Evolutionary conservation across 2,888 invertebrate species (phyloP), one percentile per base, ranked within the genome.

Genomic region (Drosophila merina): DNA sequence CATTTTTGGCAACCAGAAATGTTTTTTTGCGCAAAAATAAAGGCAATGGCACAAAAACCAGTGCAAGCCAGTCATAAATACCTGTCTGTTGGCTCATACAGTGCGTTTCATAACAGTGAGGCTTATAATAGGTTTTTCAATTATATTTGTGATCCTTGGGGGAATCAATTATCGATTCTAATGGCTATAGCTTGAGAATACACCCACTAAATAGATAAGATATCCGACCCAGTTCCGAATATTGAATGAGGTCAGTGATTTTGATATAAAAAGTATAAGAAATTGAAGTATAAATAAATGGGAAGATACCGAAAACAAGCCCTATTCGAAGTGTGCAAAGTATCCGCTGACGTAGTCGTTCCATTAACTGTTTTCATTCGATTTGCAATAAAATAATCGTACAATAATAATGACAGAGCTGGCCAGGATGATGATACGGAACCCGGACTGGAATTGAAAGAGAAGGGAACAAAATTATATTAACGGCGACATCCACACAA

Each of bases 371-470:
- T 50, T 30, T 60, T 57, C 20, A 57, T 45, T 59, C 40, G 51
- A 74, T 60, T 64, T 60, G 36, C 45, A 55, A 62, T 58, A 47
- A 74, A 51, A 48, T 33, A 71, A 69, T 54, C 48, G 48, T 60
- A 51, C 49, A 40, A 47, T 50, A 51, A 52, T 52, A 54, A 70
- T 51, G 50, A 49, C 49, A 49, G 36, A 28, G 51, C 71, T 20
- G 36, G 30, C 6, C 1, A 31, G 31, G 5, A 3, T 38, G 38
- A 36, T 28, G 26, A 40, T 60, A 48, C 47, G 59, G 20, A 36
- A 45, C 38, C 45, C 20, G 62, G 26, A 48, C 33, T 10, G 25
- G 31, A 9, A 33, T 20, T 14, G n/a, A 20, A 30, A 9, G 50
- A 28, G 42, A 64, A 50, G 40, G 62, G 36, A 40, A 44, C 25